These are phyloP conservation scores for Gallinago undulata DNA, from an alignment of 2,113 vertebrate species.

Conservation along the genomic window DNA sequence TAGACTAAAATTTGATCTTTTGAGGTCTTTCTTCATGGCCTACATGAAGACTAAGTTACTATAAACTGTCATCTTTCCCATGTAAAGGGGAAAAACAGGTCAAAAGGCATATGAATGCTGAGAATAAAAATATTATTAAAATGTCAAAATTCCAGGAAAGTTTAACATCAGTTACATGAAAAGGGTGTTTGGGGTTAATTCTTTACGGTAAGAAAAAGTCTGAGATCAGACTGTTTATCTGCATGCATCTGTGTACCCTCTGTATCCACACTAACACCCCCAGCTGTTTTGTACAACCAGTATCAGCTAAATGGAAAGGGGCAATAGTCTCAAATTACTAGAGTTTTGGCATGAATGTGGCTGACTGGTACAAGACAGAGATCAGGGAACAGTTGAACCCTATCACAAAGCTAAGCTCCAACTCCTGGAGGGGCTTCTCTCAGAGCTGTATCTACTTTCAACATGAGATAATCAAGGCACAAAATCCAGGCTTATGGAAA, in stretches of 20 bases:
- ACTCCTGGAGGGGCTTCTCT: neutral
- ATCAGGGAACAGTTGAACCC: neutral
- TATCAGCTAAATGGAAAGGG: neutral
- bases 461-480: neutral
- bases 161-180: neutral
- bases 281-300: neutral
- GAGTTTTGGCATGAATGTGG: neutral
- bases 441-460: neutral
- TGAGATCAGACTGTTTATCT: neutral
- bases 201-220: neutral
- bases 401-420: neutral
- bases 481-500: neutral
- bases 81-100: neutral
- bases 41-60: neutral
- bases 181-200: neutral
- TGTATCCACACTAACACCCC: neutral
- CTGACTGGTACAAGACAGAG: neutral
- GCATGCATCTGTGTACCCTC: neutral
- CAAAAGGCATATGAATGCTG: neutral
- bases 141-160: neutral
- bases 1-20: neutral
- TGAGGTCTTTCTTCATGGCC: neutral
- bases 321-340: neutral
- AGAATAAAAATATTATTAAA: neutral
- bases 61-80: neutral